These are phyloP conservation scores for Rhagonycha lutea DNA, from an alignment of 2,888 invertebrate genomes.

Conservation along the genomic window DNA sequence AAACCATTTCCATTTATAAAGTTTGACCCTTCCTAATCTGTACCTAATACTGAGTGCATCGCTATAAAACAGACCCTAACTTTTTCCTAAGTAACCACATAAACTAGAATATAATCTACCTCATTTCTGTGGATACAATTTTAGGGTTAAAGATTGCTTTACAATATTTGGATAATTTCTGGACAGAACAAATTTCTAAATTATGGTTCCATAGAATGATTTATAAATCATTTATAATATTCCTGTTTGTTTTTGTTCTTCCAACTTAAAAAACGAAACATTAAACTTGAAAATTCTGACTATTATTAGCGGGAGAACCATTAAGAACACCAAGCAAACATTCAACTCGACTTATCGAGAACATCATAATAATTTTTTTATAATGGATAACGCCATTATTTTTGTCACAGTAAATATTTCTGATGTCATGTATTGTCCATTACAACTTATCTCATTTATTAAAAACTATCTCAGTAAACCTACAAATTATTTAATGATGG, in stretches of 20 bases:
- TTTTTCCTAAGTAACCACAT: no score
- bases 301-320: not conserved
- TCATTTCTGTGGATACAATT: no score
- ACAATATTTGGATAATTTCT: no score
- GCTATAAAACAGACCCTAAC: no score
- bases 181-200: no score
- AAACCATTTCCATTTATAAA: no score
- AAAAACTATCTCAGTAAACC: conserved; percentile 4
- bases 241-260: not conserved
- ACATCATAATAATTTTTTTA: not conserved
- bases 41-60: no score
- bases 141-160: no score
- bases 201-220: not conserved
- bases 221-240: not conserved
- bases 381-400: conserved; percentile 2
- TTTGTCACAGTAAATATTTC: conserved; percentile 2
- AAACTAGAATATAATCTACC: no score
- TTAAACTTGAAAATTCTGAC: not conserved
- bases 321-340: not conserved
- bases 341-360: not conserved
- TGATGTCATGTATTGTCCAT: conserved; percentile 1
- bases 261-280: not conserved
- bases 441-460: not conserved
- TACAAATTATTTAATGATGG: conserved; percentile 18
- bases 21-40: no score